Base-by-base conservation (phyloP, 2,888 invertebrate genomes). In the Thymelicus acteon region DNA sequence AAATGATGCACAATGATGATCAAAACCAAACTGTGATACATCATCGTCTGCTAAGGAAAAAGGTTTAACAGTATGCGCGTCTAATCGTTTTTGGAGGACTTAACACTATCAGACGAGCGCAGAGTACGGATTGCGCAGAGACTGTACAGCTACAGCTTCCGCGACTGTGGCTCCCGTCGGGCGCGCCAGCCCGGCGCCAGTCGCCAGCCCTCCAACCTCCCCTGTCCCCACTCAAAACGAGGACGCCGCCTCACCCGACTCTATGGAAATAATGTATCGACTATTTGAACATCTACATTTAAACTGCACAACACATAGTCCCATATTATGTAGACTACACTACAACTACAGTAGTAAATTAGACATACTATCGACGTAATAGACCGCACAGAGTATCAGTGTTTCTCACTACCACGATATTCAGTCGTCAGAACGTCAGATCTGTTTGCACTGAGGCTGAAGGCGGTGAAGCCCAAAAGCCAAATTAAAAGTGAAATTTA, bases 171-270 rank as follows among this genome's bases (percentile, higher is more conserved):
- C 76, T 76, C 79, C 78, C 80, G 80, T 74, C 80, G 44, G 67
- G 39, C 79, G 77, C 80, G 80, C 74, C 80, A 48, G 66, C 15
- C 65, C 60, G 78, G 80, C 78, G 78, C 77, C 79, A 57, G 60
- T 54, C 49, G 73, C 61, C 62, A 47, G 63, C 69, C 31, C 69
- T 74, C 73, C 75, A 52, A 52, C 52, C 52, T 19, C 52, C 75
- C 75, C 72, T 72, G 75, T 19, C 31, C 5, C 31, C 31, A 31
- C 31, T 75, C 74, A 73, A 63, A 63, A 75, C 62, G 73, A 62
- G 73, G 71, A 60, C 67, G 72, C 64, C 62, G 49, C 15, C 60
- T 49, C 31, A 52, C 69, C 65, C 72, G 77, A 77, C 72, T 72
- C 72, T 58, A 71, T 74, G 62, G 58, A 37, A 61, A 61, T 40